Base-by-base conservation (phyloP, 2,888 invertebrate species). In the Portevinia maculata region DNA sequence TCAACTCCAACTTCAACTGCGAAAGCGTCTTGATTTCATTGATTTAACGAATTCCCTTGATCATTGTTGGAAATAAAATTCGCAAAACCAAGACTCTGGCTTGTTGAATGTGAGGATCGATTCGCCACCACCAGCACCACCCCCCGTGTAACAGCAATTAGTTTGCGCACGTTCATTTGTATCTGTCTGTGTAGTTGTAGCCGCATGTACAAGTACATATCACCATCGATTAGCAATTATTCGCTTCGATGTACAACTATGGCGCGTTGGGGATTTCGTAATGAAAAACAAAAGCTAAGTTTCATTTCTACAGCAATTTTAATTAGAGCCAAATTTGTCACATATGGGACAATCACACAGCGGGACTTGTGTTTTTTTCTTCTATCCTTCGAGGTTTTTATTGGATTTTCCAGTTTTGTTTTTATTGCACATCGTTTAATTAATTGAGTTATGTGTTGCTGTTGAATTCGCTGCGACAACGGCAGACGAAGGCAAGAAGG, bases 301-400 rank as follows among this genome's bases (percentile, higher is more conserved):
- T 83, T 83, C 78, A 81, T 81, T 81, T 60, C 62, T 62, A 44
- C 44, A 74, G 84, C 79, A 84, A 86, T 86, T 86, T 86, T 86
- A 86, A 86, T 86, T 85, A 86, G 84, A 79, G 78, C 86, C 86
- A 86, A 85, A 85, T 85, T 75, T 74, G 84, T 84, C 74, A 59
- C 76, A 85, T 84, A 75, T 85, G 74, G 85, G 71, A 84, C 85
- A 81, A 60, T 69, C 83, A 64, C 83, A 59, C 39, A 41, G 79
- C 52, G 79, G 67, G 78, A 60, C 39, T 21, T 53, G 9, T 69
- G 13, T 37, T 32, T 62, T 21, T 41, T 39, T 17, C 24, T 71
- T 8, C 48, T 21, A 24, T n/a, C 44, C 44, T 64, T 69, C 39
- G 24, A 5, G 3, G 7, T 8, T 34, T 55, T 41, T 57, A 15